Percentiles rank a stretch among this genome's conserved stretches.
Evolutionary conservation across 2,113 vertebrate genomes (phyloP).

Genomic region (Prunella himalayana): DNA sequence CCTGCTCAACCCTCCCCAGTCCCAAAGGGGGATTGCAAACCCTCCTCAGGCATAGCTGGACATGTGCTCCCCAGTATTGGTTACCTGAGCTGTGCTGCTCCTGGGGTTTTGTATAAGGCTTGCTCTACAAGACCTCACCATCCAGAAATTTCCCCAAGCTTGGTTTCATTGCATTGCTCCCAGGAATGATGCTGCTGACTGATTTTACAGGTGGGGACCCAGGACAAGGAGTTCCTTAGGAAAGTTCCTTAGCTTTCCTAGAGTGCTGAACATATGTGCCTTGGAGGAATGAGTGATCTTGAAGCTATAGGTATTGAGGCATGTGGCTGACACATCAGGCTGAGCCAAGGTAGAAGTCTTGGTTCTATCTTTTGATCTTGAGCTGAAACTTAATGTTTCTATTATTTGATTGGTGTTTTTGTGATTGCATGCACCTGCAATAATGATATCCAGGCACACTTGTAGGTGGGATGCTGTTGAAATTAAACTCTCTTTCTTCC

Average conservation of each 20-base stretch:
- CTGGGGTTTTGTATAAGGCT: background rate
- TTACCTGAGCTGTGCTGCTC: background rate
- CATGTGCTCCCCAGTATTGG: background rate
- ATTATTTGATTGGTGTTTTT: constrained; percentile 43
- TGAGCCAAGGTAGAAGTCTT: background rate
- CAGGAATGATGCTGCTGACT: background rate
- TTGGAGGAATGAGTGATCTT: background rate
- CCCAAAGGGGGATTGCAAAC: background rate
- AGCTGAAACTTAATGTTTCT: constrained; percentile 35
- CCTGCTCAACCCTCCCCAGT: background rate
- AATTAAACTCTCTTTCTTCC: constrained; percentile 33
- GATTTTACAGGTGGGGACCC: background rate
- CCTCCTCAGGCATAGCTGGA: background rate
- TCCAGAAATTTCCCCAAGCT: background rate
- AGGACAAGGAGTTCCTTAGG: background rate
- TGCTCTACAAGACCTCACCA: background rate
- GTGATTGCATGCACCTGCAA: constrained; percentile 34
- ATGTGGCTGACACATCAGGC: constrained; percentile 8
- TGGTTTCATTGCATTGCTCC: background rate
- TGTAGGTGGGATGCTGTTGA: background rate
- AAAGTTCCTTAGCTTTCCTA: background rate
- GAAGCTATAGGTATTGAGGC: background rate
- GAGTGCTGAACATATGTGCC: background rate
- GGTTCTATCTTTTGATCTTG: constrained; percentile 31
- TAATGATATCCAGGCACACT: constrained; percentile 7